phyloP scores from a whole-genome alignment of 30 jellyfish, hydroid and myxozoan genomes.

The Mastigias papua region DNA sequence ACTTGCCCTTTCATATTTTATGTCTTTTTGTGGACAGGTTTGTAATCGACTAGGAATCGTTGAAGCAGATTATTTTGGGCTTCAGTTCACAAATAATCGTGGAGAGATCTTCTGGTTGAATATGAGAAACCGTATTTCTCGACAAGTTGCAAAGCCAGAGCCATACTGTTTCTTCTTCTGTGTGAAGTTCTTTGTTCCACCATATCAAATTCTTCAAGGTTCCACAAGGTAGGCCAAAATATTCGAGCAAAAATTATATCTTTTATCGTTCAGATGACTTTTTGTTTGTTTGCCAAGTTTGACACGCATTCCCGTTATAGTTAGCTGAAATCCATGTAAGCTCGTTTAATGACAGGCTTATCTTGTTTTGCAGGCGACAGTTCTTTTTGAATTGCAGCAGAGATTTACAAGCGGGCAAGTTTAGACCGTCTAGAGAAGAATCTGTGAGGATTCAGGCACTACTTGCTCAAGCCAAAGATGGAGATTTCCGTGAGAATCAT shows the following conservation, averaged over 20 bases:
- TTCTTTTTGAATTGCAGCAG: conserved; percentile 88
- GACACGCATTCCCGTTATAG: conserved; percentile 10
- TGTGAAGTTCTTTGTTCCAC: conserved; percentile 94
- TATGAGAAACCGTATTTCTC: conserved; percentile 93
- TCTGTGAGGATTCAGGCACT: conserved; percentile 81
- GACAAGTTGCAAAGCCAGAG: conserved; percentile 90
- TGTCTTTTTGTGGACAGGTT: conserved; percentile 51
- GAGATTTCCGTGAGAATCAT: conserved; percentile 96
- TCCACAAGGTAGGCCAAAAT: conserved; percentile 83
- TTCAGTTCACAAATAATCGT: conserved; percentile 84
- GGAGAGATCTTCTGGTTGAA: conserved; percentile 97
- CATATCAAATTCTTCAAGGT: conserved; percentile 91
- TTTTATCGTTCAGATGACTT: not conserved
- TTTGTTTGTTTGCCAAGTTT: conserved; percentile 7
- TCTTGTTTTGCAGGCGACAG: conserved; percentile 83
- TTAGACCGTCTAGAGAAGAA: conserved; percentile 48
- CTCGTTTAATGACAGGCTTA: not conserved
- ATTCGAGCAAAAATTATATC: not conserved
- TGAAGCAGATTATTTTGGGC: conserved; percentile 96
- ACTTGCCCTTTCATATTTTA: not conserved
- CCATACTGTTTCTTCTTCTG: conserved; percentile 89
- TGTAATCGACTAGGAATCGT: conserved; percentile 95
- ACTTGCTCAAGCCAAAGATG: conserved; percentile 87
- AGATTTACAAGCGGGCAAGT: conserved; percentile 81
- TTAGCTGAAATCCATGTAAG: not conserved